Evolutionary conservation across 92 coral and sea anemone genomes (phyloP).

Genomic region (Diadumene lineata): DNA sequence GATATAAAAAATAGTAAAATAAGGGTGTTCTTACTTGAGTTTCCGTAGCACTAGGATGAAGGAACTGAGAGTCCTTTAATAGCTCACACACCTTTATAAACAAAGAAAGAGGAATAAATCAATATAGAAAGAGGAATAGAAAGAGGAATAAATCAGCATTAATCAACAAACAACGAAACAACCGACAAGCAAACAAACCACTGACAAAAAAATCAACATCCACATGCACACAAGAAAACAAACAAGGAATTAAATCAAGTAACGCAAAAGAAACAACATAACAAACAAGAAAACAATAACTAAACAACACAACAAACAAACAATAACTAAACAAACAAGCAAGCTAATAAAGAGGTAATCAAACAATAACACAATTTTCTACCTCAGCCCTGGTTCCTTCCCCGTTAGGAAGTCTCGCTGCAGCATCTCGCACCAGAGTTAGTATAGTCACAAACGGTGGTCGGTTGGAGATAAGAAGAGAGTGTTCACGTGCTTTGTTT

Average conservation of each 20-base stretch:
- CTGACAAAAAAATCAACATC: neutral
- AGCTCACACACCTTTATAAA: conserved; percentile 83
- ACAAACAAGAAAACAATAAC: neutral
- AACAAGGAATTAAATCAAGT: neutral
- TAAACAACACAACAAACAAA: neutral
- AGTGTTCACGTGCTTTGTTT: conserved; percentile 96
- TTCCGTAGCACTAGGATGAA: conserved; percentile 87
- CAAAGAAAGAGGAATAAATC: neutral
- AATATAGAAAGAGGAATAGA: neutral
- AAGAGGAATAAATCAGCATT: neutral
- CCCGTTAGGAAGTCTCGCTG: conserved; percentile 96
- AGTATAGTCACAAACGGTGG: conserved; percentile 98
- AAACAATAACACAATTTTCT: neutral
- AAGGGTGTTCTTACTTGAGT: conserved; percentile 83
- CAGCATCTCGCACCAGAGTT: conserved; percentile 97
- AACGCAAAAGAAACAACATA: neutral
- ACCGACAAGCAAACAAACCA: neutral
- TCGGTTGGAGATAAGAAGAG: conserved; percentile 84
- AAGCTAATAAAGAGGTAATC: neutral
- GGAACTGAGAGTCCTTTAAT: conserved; percentile 93
- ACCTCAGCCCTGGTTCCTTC: conserved; percentile 99
- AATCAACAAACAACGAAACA: neutral
- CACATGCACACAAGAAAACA: neutral
- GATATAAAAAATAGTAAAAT: too few species aligned
- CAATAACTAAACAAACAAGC: neutral